Evolutionary conservation across 1,140 invertebrate species (phyloP).

Genomic region (Drosophila miranda): DNA sequence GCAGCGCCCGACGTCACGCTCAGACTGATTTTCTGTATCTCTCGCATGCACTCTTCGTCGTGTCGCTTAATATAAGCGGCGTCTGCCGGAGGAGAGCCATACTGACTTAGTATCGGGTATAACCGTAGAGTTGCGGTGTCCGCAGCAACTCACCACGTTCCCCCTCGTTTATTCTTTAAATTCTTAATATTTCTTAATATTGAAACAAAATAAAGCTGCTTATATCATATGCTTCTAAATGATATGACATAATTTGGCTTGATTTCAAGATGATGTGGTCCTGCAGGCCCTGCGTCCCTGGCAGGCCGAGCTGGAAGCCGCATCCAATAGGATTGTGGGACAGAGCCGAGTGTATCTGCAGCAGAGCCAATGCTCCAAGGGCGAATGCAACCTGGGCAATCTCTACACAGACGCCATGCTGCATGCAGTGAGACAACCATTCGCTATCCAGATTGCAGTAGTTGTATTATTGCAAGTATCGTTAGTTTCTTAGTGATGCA

Average conservation of each 20-base stretch:
- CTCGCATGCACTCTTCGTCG: too few species aligned
- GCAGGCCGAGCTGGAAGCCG: slow-evolving; percentile 84
- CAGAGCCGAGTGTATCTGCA: slow-evolving; percentile 84
- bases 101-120: too few species aligned
- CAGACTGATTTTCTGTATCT: too few species aligned
- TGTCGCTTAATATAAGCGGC: too few species aligned
- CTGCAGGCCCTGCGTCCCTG: slow-evolving; percentile 84
- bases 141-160: too few species aligned
- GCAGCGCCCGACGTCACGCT: too few species aligned
- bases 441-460: not conserved
- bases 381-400: slow-evolving; percentile 90
- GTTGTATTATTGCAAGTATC: not conserved
- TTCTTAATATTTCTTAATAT: not conserved
- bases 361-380: slow-evolving; percentile 84
- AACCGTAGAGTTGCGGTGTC: too few species aligned
- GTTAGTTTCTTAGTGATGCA: slow-evolving; percentile 57
- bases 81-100: too few species aligned
- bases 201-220: not conserved
- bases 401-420: slow-evolving; percentile 89
- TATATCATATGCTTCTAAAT: not conserved
- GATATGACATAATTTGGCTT: not conserved
- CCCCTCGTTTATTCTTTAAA: slow-evolving; percentile 3
- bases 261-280: slow-evolving; percentile 37
- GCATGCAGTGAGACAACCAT: slow-evolving; percentile 76
- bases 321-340: slow-evolving; percentile 85